A percentile compares a stretch with the other conserved stretches of the same genome.
Conservation (phyloP, 2,797 vertebrate species). For the Sus cebifrons region DNA sequence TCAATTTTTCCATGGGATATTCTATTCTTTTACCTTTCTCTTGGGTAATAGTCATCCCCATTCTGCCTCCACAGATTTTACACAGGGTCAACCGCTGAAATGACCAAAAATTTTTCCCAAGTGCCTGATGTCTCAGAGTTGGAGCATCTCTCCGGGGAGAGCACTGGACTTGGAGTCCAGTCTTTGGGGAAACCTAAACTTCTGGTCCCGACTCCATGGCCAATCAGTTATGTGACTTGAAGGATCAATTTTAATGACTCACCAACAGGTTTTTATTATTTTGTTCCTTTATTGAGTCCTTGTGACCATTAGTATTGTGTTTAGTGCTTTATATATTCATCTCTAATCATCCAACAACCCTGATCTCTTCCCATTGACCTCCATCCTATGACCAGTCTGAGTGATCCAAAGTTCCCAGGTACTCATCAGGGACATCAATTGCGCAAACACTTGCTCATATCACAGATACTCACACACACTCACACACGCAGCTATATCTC, state of each 20-base stretch:
- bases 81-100: not conserved
- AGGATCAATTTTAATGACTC: not conserved
- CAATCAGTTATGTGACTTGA: not conserved
- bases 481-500: not conserved
- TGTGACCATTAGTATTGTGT: not conserved
- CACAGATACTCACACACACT: not conserved
- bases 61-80: not conserved
- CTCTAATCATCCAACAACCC: not conserved
- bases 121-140: not conserved
- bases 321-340: not conserved
- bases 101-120: not conserved
- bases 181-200: not conserved
- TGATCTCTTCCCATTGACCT: not conserved
- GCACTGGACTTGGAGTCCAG: not conserved
- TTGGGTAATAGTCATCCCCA: not conserved
- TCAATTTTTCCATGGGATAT: not conserved
- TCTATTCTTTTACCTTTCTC: not conserved
- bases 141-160: not conserved
- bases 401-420: not conserved
- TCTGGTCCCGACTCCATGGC: not conserved
- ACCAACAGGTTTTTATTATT: not conserved
- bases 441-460: not conserved
- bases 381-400: not conserved
- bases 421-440: not conserved
- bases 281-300: not conserved